Percentiles rank a stretch among this genome's conserved stretches.
phyloP scores from a whole-genome alignment of 2,797 vertebrate species.

The Myotis daubentonii region DNA sequence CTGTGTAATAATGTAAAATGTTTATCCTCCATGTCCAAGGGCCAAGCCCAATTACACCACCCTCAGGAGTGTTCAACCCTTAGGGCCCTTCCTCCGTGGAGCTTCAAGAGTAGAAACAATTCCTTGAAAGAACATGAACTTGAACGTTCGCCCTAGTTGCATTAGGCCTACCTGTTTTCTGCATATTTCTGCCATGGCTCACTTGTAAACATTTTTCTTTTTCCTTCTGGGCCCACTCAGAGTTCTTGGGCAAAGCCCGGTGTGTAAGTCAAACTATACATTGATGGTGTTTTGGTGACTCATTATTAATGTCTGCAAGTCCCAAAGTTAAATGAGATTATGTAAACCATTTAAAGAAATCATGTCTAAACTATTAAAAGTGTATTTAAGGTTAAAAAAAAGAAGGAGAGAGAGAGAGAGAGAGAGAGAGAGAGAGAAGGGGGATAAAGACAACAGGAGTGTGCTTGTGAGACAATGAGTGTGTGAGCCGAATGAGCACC shows the following conservation, averaged over 20 bases:
- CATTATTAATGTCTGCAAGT: too few relatives aligned
- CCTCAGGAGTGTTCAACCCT: not conserved
- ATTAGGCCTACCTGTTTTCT: constrained; percentile 32
- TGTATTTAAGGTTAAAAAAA: not conserved
- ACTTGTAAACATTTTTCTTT: constrained; percentile 24
- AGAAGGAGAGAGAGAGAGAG: too few relatives aligned
- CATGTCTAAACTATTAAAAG: constrained; percentile 65
- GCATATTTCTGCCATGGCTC: not conserved
- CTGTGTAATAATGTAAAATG: constrained; percentile 53
- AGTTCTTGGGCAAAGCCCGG: too few relatives aligned
- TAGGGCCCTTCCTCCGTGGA: not conserved
- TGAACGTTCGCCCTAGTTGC: not conserved
- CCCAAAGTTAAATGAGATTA: constrained; percentile 1
- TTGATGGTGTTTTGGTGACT: too few relatives aligned
- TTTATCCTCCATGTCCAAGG: constrained; percentile 31
- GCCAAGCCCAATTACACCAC: not conserved
- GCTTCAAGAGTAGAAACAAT: not conserved
- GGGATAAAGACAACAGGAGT: too few relatives aligned
- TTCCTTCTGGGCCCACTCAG: too few relatives aligned
- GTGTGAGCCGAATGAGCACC: too few relatives aligned
- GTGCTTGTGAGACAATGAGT: too few relatives aligned
- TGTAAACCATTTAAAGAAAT: constrained; percentile 59
- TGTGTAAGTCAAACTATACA: too few relatives aligned
- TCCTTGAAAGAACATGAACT: constrained; percentile 61
- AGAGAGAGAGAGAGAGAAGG: too few relatives aligned